Evolutionary conservation across 2,113 vertebrate species (phyloP), one percentile per base, ranked within the genome.

Genomic region (Sula dactylatra): DNA sequence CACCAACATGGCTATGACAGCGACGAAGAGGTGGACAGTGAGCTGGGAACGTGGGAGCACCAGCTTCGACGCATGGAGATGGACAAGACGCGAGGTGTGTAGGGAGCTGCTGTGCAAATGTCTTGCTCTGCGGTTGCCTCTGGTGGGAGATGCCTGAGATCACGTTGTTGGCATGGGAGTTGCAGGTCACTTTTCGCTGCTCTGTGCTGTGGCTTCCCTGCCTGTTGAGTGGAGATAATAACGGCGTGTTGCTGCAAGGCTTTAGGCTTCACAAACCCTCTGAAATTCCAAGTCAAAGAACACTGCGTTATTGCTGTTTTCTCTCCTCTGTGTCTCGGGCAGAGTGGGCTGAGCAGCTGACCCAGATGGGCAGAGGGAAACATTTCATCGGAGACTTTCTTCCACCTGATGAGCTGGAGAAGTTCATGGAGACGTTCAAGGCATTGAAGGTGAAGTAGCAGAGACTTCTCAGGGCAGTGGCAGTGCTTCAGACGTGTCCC

Each of bases 401-500:
- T 52, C 99, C 99, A 0, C 99, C 99, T 0, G 99, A 99, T 0
- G 99, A 99, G 97, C 98, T 99, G 97, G 99, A 99, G 36, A 99
- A 99, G 59, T 99, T 99, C 97, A 99, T 99, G 99, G 99, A 99
- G 97, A 99, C 99, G 0, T 99, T 99, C 96, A 99, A 99, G 94
- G 99, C 99, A 0, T 91, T 99, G 21, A 99, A 99, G 98, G 99
- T 99, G 94, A 98, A 95, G 20, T 5, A 44, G 66, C 55, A 36
- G 65, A 36, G 54, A 5, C 32, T 34, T 49, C 22, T 2, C 11
- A 8, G 31, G 45, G 61, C 1, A 11, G 31, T 25, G 65, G 59
- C 67, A 14, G 3, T 8, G 59, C 31, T 36, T 52, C 84, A 15
- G 25, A 0, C 54, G 7, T 11, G 8, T 24, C 67, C 72, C 3